A percentile compares a stretch with the other conserved stretches of the same genome.
These are phyloP conservation scores for Drosophila watanabei DNA, from an alignment of 1,140 invertebrate genomes.

Conservation along the genomic window DNA sequence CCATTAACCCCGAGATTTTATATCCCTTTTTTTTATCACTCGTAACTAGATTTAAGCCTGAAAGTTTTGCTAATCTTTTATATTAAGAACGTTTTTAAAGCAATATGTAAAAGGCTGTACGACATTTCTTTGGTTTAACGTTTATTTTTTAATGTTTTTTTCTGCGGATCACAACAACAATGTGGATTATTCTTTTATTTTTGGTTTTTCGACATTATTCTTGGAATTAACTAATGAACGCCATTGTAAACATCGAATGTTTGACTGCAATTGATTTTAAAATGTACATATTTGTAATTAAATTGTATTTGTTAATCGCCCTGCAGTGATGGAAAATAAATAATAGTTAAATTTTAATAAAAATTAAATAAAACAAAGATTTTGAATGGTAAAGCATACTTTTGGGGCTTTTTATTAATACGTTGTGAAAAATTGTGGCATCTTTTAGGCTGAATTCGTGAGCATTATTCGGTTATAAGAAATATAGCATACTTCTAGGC, in stretches of 20 bases:
- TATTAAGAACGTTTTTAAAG: constrained; percentile 1
- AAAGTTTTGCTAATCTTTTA: constrained; percentile 12
- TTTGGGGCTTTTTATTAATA: not conserved
- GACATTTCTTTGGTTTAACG: constrained; percentile 61
- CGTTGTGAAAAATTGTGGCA: not conserved
- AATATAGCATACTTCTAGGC: not conserved
- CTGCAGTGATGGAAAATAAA: constrained; percentile 4
- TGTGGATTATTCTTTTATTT: constrained; percentile 74
- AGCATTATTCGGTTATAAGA: no score
- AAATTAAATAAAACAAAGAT: not conserved
- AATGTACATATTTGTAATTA: constrained; percentile 43
- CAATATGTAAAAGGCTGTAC: constrained; percentile 31
- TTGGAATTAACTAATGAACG: constrained; percentile 58
- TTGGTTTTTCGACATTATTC: constrained; percentile 49
- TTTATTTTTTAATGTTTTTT: constrained; percentile 69
- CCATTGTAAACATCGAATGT: constrained; percentile 44
- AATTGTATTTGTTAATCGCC: constrained; percentile 7
- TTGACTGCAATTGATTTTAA: constrained; percentile 42
- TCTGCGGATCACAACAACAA: constrained; percentile 82
- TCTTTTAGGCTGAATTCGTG: not conserved
- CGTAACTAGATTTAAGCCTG: constrained; percentile 24
- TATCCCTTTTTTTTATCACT: constrained; percentile 8
- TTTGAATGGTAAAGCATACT: not conserved
- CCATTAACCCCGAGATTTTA: constrained; percentile 25
- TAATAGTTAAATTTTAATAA: not conserved